Conservation (phyloP, 1,140 invertebrate species). For the Bombus soroeensis region DNA sequence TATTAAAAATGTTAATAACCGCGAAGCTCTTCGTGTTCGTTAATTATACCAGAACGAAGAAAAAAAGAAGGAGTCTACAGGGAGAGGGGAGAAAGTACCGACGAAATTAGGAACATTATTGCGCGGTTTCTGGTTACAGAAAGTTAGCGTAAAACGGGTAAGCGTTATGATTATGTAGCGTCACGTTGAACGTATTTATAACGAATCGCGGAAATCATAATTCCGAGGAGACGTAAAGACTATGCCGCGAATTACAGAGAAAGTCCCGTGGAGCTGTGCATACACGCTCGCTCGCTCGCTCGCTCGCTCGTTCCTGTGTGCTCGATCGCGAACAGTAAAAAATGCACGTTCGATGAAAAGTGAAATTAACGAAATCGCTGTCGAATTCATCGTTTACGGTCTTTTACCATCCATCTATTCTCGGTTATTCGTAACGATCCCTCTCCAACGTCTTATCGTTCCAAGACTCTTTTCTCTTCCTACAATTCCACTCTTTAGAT, state of each 20-base stretch:
- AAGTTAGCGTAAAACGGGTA: conserved; percentile 37
- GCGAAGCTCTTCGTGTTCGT: background rate
- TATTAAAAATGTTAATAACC: conserved; percentile 19
- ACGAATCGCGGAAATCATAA: conserved; percentile 65
- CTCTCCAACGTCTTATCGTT: background rate
- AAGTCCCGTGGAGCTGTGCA: conserved; percentile 35
- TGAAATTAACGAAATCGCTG: conserved; percentile 38
- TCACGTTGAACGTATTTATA: conserved; percentile 50
- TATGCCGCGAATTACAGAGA: conserved; percentile 56
- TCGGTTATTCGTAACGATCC: background rate
- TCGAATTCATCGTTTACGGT: background rate
- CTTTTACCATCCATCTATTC: background rate
- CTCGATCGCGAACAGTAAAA: conserved; percentile 23
- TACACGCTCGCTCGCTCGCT: background rate
- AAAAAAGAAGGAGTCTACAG: background rate
- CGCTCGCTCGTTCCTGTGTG: background rate
- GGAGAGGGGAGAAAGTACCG: conserved; percentile 12
- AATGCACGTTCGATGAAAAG: conserved; percentile 35
- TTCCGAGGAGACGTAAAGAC: conserved; percentile 43
- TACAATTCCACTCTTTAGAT: background rate
- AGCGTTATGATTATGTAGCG: conserved; percentile 46
- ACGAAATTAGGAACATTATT: conserved; percentile 27
- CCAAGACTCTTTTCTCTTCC: background rate
- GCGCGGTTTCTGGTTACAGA: conserved; percentile 26
- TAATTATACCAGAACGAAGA: conserved; percentile 23